Evolutionary conservation across 2,113 vertebrate species (phyloP).

Genomic region (Tapirus terrestris): DNA sequence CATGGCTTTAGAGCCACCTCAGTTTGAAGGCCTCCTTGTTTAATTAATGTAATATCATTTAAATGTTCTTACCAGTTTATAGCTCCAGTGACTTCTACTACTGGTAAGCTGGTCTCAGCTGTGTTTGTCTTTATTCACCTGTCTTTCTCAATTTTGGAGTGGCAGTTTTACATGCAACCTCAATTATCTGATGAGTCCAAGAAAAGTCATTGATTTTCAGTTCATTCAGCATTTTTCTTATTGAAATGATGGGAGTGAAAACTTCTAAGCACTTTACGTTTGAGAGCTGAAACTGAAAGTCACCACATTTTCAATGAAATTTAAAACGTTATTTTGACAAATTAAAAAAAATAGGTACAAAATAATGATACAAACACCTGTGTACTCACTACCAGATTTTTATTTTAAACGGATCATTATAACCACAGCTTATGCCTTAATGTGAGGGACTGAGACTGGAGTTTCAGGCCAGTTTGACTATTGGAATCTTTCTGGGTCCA

Average conservation of each 20-base stretch:
- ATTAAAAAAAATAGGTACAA: background rate
- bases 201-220: background rate
- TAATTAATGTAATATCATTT: background rate
- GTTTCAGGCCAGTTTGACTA: background rate
- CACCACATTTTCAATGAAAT: background rate
- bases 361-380: background rate
- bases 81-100: background rate
- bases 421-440: background rate
- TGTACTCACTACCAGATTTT: background rate
- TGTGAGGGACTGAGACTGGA: background rate
- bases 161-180: background rate
- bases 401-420: background rate
- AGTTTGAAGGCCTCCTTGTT: background rate
- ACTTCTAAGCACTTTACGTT: background rate
- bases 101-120: background rate
- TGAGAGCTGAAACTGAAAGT: background rate
- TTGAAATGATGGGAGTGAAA: background rate
- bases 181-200: background rate
- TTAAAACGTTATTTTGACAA: background rate
- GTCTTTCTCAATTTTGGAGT: background rate
- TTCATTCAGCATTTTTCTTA: background rate
- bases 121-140: background rate
- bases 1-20: background rate
- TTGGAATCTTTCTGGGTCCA: background rate
- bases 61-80: background rate